Percentiles rank a stretch among this genome's conserved stretches.
phyloP scores from a whole-genome alignment of 2,113 vertebrate species.

The Bujurquina vittata region DNA sequence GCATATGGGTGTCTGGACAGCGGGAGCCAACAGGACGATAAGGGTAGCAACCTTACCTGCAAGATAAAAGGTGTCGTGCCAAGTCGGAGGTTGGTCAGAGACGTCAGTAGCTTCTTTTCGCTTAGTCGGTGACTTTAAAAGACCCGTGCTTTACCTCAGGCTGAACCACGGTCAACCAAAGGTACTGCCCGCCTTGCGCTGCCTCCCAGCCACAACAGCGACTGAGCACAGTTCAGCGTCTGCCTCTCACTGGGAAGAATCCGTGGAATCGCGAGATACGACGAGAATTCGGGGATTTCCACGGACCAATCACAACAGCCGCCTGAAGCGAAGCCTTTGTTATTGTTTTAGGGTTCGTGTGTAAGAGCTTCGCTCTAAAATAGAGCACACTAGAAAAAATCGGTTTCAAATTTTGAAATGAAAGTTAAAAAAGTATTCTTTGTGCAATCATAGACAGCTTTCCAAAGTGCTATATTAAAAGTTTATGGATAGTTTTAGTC shows the following conservation, averaged over 20 bases:
- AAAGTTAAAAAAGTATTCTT: not conserved
- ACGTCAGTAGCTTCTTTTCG: not conserved
- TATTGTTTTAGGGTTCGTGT: not conserved
- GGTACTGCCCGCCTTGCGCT: not conserved
- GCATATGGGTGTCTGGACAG: too few relatives aligned
- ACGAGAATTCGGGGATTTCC: conserved; percentile 21
- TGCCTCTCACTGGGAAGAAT: conserved; percentile 46
- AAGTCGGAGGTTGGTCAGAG: not conserved
- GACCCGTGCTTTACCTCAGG: conserved; percentile 12
- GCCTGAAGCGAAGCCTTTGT: not conserved
- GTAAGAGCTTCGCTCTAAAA: not conserved
- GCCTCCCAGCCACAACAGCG: conserved; percentile 59
- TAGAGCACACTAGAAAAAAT: not conserved
- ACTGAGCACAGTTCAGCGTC: conserved; percentile 47
- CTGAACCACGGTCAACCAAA: not conserved
- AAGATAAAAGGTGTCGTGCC: not conserved
- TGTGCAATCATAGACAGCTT: too few relatives aligned
- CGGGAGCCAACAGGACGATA: conserved; percentile 24
- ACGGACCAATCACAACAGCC: conserved; percentile 59
- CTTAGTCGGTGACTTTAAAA: conserved; percentile 29
- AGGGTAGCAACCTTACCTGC: conserved; percentile 63
- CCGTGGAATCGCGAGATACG: conserved; percentile 67
- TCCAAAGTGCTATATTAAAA: too few relatives aligned
- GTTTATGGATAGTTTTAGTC: too few relatives aligned
- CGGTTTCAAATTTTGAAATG: not conserved